Base-by-base conservation (phyloP, 2,888 invertebrate species). In the Empis livida region DNA sequence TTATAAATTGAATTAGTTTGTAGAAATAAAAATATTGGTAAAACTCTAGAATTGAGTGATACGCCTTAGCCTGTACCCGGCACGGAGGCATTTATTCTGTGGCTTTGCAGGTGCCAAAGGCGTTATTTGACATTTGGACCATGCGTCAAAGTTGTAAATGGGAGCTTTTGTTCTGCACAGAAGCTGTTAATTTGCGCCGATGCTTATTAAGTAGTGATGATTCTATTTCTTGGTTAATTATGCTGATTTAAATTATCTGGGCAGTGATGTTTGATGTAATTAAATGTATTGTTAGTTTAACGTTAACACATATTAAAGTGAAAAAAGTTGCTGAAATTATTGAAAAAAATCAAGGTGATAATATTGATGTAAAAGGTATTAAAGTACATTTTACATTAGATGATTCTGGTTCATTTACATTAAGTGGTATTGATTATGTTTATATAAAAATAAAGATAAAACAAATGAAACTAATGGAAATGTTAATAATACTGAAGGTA, bases 381-480 rank as follows among this genome's bases (percentile, higher is more conserved):
- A 96, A 97, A 72, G 94, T 93, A 0, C 96, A 96, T 68, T 99
- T 99, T 71, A 73, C 77, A 46, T 78, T 99, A 76, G 96, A 97
- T 59, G 95, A 95, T 53, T 95, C 91, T 54, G 97, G 97, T 39
- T 68, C 97, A 43, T 76, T 99, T 42, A 78, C 79, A 51, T 72
- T 96, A 45, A 74, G 79, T 1, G 82, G 84, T 53, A 84, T 87
- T 10, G 96, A 96, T 67, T 80, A 87, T 51, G 83, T 92, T 13
- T 88, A 90, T 54, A 96, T 62, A 92, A 89, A 68, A 80, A 81
- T 23, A 78, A 84, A 0, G 30, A 39, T 16, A 48, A 30, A 48
- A 40, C 38, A 5, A 47, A 51, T 11, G 47, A 50, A 9, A 42
- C 50, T 30, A 48, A 55, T 8, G 16, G 3, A 35, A 71, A 71